These are phyloP conservation scores for Phrynocephalus forsythii DNA, from an alignment of 2,797 vertebrate species.

Conservation along the genomic window DNA sequence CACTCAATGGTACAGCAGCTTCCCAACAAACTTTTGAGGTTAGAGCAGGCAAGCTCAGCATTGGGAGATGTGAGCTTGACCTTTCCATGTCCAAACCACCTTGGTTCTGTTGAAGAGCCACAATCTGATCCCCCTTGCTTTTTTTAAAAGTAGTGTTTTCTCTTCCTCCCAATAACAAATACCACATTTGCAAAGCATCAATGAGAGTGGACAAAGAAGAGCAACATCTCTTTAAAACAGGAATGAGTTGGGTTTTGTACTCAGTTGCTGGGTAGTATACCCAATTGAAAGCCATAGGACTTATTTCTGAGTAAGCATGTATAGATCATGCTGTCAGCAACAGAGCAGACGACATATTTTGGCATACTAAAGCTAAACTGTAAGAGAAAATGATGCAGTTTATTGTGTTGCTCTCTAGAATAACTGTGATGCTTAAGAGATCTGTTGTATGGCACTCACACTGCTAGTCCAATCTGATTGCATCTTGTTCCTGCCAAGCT, in stretches of 20 bases:
- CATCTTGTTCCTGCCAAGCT: constrained; percentile 1
- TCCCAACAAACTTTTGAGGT: neutral
- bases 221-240: neutral
- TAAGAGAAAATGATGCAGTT: constrained; percentile 16
- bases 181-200: neutral
- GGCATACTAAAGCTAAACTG: neutral
- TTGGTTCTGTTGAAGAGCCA: neutral
- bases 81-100: neutral
- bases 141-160: neutral
- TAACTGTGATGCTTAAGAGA: neutral
- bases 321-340: neutral
- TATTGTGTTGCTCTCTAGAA: neutral
- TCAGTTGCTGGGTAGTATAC: neutral
- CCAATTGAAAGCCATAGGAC: neutral
- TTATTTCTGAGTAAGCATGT: neutral
- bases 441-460: neutral
- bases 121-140: neutral
- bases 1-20: neutral
- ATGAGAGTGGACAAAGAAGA: neutral
- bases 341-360: neutral
- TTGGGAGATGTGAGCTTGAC: neutral
- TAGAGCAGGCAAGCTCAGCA: neutral
- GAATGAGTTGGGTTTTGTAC: neutral
- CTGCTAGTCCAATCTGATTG: neutral
- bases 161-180: neutral